Percentiles rank a stretch among this genome's conserved stretches.
phyloP scores from a whole-genome alignment of 1,140 invertebrate species.

The Drosophila asahinai region DNA sequence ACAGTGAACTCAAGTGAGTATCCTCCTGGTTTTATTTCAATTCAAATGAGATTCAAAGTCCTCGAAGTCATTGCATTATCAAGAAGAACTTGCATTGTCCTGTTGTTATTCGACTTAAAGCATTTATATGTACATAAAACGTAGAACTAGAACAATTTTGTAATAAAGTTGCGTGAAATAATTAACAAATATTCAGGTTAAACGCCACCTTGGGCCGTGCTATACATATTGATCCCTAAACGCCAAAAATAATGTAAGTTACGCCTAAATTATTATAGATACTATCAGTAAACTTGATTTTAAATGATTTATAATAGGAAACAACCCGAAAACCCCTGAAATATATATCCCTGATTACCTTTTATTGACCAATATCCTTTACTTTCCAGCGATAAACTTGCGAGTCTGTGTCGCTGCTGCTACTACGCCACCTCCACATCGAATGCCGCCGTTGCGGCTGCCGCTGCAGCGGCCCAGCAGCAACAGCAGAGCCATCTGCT shows the following conservation, averaged over 20 bases:
- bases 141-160: not conserved
- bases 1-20: slow-evolving; percentile 76
- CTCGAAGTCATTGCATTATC: not conserved
- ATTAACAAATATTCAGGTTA: slow-evolving; percentile 34
- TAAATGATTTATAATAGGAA: not conserved
- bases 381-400: slow-evolving; percentile 79
- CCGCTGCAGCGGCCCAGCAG: slow-evolving; percentile 51
- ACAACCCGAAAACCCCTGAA: not conserved
- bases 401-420: slow-evolving; percentile 81
- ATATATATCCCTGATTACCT: not conserved
- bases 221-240: slow-evolving; percentile 67
- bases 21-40: not conserved
- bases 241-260: slow-evolving; percentile 22
- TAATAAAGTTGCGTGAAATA: slow-evolving; percentile 11
- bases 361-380: not conserved
- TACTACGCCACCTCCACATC: slow-evolving; percentile 74
- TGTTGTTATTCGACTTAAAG: not conserved
- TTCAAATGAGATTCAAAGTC: not conserved
- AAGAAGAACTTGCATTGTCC: not conserved
- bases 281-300: not conserved
- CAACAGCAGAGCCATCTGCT: slow-evolving; percentile 47
- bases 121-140: not conserved
- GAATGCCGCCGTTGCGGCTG: slow-evolving; percentile 57
- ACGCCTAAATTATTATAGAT: slow-evolving; percentile 1
- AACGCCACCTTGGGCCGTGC: slow-evolving; percentile 19